These are phyloP conservation scores for Acleris literana DNA, from an alignment of 2,888 invertebrate genomes.

Conservation along the genomic window DNA sequence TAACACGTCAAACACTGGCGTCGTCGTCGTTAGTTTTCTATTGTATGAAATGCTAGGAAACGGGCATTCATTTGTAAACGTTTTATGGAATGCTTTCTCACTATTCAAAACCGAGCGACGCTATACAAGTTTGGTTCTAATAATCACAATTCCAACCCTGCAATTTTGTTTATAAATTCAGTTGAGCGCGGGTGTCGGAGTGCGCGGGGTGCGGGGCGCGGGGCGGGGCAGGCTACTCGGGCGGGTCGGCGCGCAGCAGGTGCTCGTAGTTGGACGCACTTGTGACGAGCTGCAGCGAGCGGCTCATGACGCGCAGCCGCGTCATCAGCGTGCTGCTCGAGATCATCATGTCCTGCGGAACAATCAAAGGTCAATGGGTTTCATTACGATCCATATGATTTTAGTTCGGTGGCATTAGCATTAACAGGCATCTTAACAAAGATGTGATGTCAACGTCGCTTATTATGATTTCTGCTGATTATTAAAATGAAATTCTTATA, in stretches of 20 bases:
- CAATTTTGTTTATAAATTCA: constrained; percentile 38
- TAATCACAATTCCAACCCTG: constrained; percentile 48
- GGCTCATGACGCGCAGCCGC: constrained; percentile 18
- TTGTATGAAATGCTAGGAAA: no score
- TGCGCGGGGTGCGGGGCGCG: neutral
- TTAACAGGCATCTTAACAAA: no score
- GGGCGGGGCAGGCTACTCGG: neutral
- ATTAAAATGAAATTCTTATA: no score
- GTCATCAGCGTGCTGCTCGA: constrained; percentile 15
- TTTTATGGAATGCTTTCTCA: constrained; percentile 25
- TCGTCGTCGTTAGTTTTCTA: no score
- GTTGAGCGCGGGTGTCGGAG: neutral
- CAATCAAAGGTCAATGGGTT: neutral
- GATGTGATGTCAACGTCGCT: no score
- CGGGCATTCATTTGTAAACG: neutral
- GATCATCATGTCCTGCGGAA: constrained; percentile 26
- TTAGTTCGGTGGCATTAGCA: no score
- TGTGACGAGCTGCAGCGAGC: constrained; percentile 16
- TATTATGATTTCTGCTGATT: no score
- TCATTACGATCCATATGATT: no score
- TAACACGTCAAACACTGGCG: no score
- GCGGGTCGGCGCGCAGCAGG: constrained; percentile 1
- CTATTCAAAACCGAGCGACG: constrained; percentile 7
- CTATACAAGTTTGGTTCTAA: constrained; percentile 26
- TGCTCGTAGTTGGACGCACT: constrained; percentile 1